Conservation (phyloP, 2,888 invertebrate species). For the Synanthedon vespiformis region DNA sequence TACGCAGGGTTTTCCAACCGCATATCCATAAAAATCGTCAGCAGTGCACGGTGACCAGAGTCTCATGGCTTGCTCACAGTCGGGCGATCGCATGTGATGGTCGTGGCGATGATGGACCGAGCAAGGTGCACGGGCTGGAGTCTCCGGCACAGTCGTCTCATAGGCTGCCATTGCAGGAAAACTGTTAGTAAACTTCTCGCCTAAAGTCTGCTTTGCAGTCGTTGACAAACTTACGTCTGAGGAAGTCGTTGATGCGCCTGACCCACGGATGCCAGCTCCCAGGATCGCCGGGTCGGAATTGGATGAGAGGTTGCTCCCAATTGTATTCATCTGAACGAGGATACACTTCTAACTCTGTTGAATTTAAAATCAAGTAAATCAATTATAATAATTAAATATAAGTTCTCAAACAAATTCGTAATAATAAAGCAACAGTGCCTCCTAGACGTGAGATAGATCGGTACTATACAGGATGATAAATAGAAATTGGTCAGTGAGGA, state of each 20-base stretch:
- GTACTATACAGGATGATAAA: not conserved
- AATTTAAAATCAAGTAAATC: not conserved
- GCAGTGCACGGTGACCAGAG: constrained; percentile 72
- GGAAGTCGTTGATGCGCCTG: constrained; percentile 49
- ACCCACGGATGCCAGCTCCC: constrained; percentile 62
- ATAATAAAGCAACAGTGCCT: not conserved
- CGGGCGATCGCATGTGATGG: constrained; percentile 34
- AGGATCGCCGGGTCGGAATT: constrained; percentile 42
- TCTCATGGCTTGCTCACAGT: constrained; percentile 44
- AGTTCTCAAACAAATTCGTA: not conserved
- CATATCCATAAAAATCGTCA: constrained; percentile 79
- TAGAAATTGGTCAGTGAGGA: no score
- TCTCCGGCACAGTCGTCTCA: constrained; percentile 51
- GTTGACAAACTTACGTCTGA: constrained; percentile 26
- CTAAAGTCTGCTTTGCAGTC: no score
- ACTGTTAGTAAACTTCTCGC: not conserved
- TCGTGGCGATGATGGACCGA: constrained; percentile 37
- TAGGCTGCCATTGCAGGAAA: constrained; percentile 26
- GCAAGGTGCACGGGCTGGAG: constrained; percentile 54
- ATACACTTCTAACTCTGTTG: constrained; percentile 52
- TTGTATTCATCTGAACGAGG: constrained; percentile 50
- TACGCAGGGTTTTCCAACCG: constrained; percentile 80
- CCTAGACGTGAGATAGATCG: not conserved
- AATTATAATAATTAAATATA: not conserved
- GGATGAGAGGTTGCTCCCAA: constrained; percentile 51